Base-by-base conservation (phyloP, 2,888 invertebrate species). In the Ashinkailepas kermadecensis region DNA sequence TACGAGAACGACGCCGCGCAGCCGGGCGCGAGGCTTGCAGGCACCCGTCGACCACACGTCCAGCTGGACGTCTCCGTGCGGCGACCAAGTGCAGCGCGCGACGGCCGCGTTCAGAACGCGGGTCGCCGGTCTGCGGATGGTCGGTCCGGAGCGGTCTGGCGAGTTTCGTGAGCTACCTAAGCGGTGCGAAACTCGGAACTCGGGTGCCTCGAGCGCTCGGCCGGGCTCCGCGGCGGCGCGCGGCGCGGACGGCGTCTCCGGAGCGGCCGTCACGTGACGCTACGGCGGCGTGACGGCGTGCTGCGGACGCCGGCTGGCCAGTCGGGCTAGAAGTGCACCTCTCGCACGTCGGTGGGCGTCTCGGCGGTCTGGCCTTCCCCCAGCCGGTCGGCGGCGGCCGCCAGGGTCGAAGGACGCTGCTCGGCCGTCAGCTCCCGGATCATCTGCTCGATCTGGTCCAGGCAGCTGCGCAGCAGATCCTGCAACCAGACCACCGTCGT, bases 341-440 rank as follows among this genome's bases (percentile, higher is more conserved):
- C 94, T 86, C 94, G 91, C 85, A 95, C 93, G 88, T 95, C 95
- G 85, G 94, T 95, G 85, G 95, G 94, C 81, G 94, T 94, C 85
- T 92, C 92, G 85, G 94, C 93, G 88, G 92, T 92, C 88, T 91
- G 92, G 88, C 92, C 92, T 84, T 91, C 91, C 87, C 88, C 86
- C 80, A 87, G 86, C 84, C 87, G 87, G 84, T 88, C 87, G 25
- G 10, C 67, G n/a, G 21, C 21, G 85, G 86, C 67, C 13, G 74
- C 12, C 59, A 25, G 54, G 25, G 25, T 9, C 7, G 57, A 62
- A 11, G 25, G 18, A 6, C 18, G 9, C 80, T 89, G 88, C 84
- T 89, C 88, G 82, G 88, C 88, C 83, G 90, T 90, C 85, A 90
- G 89, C 84, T 89, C 91, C 85, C 91, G 90, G 83, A 94, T 92